These are phyloP conservation scores for Mallotus villosus DNA, from an alignment of 2,797 vertebrate genomes.

Conservation along the genomic window DNA sequence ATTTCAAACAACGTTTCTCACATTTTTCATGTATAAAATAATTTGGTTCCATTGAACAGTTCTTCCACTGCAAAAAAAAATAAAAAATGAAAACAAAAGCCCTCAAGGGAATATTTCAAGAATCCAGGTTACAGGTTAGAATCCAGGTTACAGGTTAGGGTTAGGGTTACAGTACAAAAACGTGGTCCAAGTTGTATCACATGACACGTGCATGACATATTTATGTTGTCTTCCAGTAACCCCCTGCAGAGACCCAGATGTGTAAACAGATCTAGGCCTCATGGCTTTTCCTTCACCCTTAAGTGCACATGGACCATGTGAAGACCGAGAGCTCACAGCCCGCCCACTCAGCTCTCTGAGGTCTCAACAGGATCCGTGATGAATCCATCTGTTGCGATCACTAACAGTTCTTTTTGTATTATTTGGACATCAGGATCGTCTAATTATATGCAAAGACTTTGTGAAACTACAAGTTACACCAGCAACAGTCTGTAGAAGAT, in stretches of 20 bases:
- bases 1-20: slow-evolving; percentile 58
- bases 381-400: neutral
- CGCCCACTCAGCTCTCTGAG: slow-evolving; percentile 36
- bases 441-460: slow-evolving; percentile 15
- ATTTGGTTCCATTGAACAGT: slow-evolving; percentile 44
- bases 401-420: slow-evolving; percentile 24
- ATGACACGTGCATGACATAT: slow-evolving; percentile 68
- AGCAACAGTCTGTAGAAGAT: slow-evolving; percentile 14
- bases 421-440: slow-evolving; percentile 16
- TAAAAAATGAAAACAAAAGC: slow-evolving; percentile 14
- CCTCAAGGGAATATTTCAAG: slow-evolving; percentile 68
- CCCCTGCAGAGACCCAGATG: slow-evolving; percentile 54
- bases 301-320: slow-evolving; percentile 46
- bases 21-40: slow-evolving; percentile 67
- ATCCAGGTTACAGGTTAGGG: no score
- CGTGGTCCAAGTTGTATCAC: slow-evolving; percentile 61
- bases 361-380: slow-evolving; percentile 14
- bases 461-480: slow-evolving; percentile 25
- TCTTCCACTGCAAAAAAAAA: slow-evolving; percentile 30
- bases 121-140: slow-evolving; percentile 78
- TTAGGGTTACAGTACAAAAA: slow-evolving; percentile 77
- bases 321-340: neutral
- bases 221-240: slow-evolving; percentile 37
- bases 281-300: slow-evolving; percentile 72
- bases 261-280: slow-evolving; percentile 68